Conservation (phyloP, 2,113 vertebrate species). For the Oxyruncus cristatus region DNA sequence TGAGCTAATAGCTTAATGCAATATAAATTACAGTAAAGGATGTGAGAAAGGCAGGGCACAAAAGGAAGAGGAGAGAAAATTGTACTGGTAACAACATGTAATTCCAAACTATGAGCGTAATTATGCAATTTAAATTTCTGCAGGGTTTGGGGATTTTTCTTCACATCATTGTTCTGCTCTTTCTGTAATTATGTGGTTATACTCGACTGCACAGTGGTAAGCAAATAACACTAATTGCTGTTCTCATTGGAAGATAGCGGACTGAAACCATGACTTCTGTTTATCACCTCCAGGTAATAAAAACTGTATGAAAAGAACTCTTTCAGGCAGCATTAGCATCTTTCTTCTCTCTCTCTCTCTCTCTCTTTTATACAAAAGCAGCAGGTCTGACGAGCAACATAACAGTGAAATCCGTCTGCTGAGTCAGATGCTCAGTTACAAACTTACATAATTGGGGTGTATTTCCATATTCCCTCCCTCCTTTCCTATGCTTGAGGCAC, state of each 20-base stretch:
- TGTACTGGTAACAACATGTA: background rate
- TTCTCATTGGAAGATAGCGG: conserved; percentile 5
- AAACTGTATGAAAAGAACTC: background rate
- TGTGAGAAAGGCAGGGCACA: background rate
- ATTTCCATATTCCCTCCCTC: background rate
- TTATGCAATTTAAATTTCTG: background rate
- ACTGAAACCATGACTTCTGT: conserved; percentile 32
- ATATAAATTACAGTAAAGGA: background rate
- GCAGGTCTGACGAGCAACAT: background rate
- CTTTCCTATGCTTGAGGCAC: background rate
- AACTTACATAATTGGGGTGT: background rate
- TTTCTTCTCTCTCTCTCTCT: background rate
- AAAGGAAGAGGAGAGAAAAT: background rate
- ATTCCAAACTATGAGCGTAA: background rate
- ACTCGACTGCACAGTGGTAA: background rate
- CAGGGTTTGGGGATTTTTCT: background rate
- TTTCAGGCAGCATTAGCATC: background rate
- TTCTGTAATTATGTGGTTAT: conserved; percentile 41
- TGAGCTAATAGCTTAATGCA: background rate
- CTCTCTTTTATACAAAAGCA: background rate
- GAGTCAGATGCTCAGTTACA: background rate
- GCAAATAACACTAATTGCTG: conserved; percentile 11
- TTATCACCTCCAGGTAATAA: conserved; percentile 16
- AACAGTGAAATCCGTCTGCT: conserved; percentile 15
- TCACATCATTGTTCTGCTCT: background rate